Percentiles rank a stretch among this genome's conserved stretches.
phyloP scores from a whole-genome alignment of 92 coral and sea anemone species.

The Diadumene lineata region DNA sequence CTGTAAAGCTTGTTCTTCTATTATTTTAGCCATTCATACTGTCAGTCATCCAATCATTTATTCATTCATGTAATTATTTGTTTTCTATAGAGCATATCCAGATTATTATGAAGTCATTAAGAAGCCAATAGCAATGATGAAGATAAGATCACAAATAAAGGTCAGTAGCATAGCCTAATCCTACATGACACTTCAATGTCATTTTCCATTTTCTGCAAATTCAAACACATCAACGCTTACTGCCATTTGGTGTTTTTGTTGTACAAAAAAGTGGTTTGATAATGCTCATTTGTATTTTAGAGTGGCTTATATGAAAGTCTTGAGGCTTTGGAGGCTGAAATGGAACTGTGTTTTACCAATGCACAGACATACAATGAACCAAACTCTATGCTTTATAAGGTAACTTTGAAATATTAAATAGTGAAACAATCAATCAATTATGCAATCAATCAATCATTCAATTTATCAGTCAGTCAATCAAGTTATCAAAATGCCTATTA shows the following conservation, averaged over 20 bases:
- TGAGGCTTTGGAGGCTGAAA: constrained; percentile 77
- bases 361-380: constrained; percentile 97
- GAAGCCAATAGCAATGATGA: constrained; percentile 90
- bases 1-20: no score
- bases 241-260: no score
- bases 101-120: constrained; percentile 97
- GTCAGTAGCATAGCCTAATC: constrained; percentile 11
- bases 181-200: neutral
- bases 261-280: neutral
- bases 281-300: constrained; percentile 21
- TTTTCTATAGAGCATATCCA: constrained; percentile 78
- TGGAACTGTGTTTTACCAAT: constrained; percentile 84
- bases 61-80: neutral
- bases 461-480: no score
- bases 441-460: no score
- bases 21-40: no score
- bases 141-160: constrained; percentile 95
- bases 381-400: constrained; percentile 93
- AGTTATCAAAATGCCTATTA: no score
- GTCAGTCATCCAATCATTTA: neutral
- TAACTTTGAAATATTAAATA: constrained; percentile 7
- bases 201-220: neutral
- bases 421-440: no score
- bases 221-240: no score
- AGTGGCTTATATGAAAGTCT: constrained; percentile 83